Evolutionary conservation across 2,797 vertebrate species (phyloP).

Genomic region (Helarctos malayanus): DNA sequence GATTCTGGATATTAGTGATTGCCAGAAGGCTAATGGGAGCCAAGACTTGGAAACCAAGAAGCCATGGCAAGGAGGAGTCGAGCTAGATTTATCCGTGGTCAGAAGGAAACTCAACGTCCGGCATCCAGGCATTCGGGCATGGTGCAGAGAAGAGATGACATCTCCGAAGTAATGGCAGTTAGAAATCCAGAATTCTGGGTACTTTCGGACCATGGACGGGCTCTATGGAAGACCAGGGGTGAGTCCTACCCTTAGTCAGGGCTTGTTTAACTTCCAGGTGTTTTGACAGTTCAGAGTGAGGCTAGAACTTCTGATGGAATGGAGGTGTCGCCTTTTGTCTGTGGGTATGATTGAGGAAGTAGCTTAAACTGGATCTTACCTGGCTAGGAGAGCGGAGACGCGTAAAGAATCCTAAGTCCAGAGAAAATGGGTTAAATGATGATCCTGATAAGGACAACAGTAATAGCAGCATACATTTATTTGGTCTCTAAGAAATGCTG

Average conservation of each 20-base stretch:
- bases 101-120: conserved; percentile 21
- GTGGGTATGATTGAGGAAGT: not conserved
- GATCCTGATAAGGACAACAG: not conserved
- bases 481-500: not conserved
- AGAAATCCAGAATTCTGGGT: conserved; percentile 22
- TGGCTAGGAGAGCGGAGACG: not conserved
- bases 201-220: not conserved
- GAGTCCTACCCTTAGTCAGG: not conserved
- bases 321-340: not conserved
- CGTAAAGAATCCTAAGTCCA: not conserved
- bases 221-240: not conserved
- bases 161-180: not conserved
- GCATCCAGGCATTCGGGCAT: not conserved
- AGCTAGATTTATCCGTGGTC: not conserved
- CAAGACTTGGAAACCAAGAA: conserved; percentile 32
- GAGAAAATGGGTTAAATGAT: not conserved
- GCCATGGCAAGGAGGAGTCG: not conserved
- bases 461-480: not conserved
- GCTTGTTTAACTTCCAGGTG: not conserved
- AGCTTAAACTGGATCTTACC: not conserved
- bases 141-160: not conserved
- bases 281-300: conserved; percentile 9
- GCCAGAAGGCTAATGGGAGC: not conserved
- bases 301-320: not conserved
- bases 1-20: conserved; percentile 13